Evolutionary conservation across 2,797 vertebrate species (phyloP).

Genomic region (Lagodon rhomboides): DNA sequence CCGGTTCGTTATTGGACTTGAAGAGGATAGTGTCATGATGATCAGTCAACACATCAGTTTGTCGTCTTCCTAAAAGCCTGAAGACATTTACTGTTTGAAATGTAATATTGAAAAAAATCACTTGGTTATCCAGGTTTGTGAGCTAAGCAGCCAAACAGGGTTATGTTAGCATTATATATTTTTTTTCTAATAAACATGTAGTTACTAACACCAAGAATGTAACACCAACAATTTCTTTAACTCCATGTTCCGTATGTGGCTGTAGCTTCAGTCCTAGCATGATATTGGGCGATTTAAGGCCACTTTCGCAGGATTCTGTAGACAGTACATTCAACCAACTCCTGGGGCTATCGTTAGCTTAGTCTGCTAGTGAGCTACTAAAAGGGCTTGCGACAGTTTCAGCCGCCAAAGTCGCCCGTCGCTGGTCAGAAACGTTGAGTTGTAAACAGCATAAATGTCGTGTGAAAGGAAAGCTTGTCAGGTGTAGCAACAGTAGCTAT

Average conservation of each 20-base stretch:
- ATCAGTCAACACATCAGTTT: too few relatives aligned
- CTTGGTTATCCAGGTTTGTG: not conserved
- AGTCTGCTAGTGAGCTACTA: not conserved
- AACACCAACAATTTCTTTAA: too few relatives aligned
- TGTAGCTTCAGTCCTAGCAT: not conserved
- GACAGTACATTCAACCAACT: not conserved
- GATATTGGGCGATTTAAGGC: not conserved
- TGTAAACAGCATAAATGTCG: not conserved
- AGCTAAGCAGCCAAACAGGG: not conserved
- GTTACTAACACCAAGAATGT: too few relatives aligned
- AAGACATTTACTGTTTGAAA: not conserved
- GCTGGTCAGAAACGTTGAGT: not conserved
- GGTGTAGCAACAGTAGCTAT: not conserved
- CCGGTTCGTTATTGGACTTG: not conserved
- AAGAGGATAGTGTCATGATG: too few relatives aligned
- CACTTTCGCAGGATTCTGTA: not conserved
- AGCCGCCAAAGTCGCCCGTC: not conserved
- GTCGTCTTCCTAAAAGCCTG: not conserved
- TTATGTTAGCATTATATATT: too few relatives aligned
- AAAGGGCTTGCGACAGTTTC: not conserved
- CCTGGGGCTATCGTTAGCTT: not conserved
- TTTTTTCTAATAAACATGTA: too few relatives aligned
- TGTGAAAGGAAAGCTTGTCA: constrained; percentile 4
- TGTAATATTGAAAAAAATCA: too few relatives aligned
- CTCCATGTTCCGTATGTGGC: not conserved